These are phyloP conservation scores for Corbicula japonica DNA, from an alignment of 2,888 invertebrate genomes.

Conservation along the genomic window DNA sequence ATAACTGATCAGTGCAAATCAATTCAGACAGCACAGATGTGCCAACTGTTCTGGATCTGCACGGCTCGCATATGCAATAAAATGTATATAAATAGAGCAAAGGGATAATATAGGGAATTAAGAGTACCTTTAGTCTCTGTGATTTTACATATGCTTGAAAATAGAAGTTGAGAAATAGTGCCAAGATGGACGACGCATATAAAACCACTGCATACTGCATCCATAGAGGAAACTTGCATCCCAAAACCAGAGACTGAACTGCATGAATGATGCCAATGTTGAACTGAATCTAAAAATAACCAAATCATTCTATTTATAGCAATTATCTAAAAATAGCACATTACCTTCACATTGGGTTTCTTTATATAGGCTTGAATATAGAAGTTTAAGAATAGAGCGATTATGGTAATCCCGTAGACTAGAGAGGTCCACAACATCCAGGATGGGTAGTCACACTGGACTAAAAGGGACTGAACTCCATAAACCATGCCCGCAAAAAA, in stretches of 20 bases:
- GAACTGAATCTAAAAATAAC: constrained; percentile 92
- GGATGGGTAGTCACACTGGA: constrained; percentile 81
- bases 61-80: too few species aligned
- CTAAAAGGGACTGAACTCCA: constrained; percentile 77
- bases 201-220: constrained; percentile 86
- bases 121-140: constrained; percentile 59
- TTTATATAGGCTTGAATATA: constrained; percentile 93
- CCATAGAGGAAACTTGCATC: constrained; percentile 94
- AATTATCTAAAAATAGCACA: constrained; percentile 13
- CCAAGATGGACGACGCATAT: constrained; percentile 84
- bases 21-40: too few species aligned
- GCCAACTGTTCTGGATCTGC: too few species aligned
- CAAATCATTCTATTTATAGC: constrained; percentile 53
- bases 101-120: not conserved
- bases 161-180: constrained; percentile 86
- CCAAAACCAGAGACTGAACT: constrained; percentile 92
- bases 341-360: constrained; percentile 64
- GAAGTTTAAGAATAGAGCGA: constrained; percentile 97
- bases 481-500: constrained; percentile 86
- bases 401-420: constrained; percentile 97
- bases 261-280: constrained; percentile 95
- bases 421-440: constrained; percentile 83
- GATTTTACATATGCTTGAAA: constrained; percentile 85
- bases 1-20: too few species aligned
- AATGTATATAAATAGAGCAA: too few species aligned